These are phyloP conservation scores for Mungos mungo DNA, from an alignment of 2,113 vertebrate species.

Conservation along the genomic window DNA sequence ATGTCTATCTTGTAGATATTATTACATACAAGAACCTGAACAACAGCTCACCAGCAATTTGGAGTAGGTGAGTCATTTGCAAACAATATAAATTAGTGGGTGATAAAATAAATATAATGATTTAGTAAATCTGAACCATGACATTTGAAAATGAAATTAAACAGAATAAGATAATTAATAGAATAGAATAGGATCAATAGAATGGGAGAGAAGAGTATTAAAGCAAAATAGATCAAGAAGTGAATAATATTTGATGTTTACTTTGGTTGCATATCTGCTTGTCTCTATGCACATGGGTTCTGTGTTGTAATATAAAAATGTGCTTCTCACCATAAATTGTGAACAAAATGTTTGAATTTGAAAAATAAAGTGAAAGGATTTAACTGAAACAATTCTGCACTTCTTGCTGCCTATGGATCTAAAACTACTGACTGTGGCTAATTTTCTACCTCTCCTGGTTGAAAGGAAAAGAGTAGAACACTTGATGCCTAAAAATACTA, in stretches of 20 bases:
- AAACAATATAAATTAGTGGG: conserved; percentile 28
- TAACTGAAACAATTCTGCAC: not conserved
- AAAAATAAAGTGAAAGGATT: not conserved
- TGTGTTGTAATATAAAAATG: not conserved
- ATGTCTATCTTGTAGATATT: not conserved
- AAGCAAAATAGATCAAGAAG: not conserved
- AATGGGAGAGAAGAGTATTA: not conserved
- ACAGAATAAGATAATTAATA: not conserved
- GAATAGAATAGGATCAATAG: not conserved
- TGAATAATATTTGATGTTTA: not conserved
- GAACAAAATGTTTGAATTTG: not conserved
- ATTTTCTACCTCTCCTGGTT: not conserved
- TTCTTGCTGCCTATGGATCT: not conserved
- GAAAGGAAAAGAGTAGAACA: not conserved
- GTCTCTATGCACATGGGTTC: not conserved
- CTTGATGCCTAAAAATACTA: not conserved
- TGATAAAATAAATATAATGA: conserved; percentile 41
- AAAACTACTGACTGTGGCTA: not conserved
- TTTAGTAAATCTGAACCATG: not conserved
- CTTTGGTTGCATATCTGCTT: not conserved
- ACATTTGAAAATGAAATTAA: conserved; percentile 38
- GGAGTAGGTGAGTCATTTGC: not conserved
- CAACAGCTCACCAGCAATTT: not conserved
- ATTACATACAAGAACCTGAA: not conserved
- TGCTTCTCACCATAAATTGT: not conserved